Evolutionary conservation across 2,113 vertebrate species (phyloP), one percentile per base, ranked within the genome.

Genomic region (Alouatta palliata): DNA sequence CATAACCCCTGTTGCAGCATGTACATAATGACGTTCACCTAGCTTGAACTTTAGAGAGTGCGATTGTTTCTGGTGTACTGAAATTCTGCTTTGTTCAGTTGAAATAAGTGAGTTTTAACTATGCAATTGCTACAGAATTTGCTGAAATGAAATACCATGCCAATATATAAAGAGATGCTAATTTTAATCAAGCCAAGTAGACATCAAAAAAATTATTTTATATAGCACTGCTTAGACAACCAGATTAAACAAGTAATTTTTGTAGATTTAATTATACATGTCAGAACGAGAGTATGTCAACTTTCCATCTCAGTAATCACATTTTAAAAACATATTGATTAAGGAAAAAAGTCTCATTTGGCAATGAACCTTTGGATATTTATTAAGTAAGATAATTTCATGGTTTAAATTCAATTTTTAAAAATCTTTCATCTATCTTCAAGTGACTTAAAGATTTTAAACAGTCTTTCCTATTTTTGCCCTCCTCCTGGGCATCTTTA

Each of bases 251-350:
- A 89, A 47, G 21, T 81, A 95, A 83, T 88, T 96, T 98, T 97
- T 82, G 88, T 58, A 82, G 81, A 84, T 85, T 97, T 92, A 87
- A 61, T 87, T 97, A 79, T 86, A 89, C 1, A 61, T 96, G 16
- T 93, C 75, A 86, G 94, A 95, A 95, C 56, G 93, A 96, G 19
- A 47, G 2, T 17, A 1, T 95, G 52, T 45, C 13, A 95, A 95
- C 54, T 85, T 47, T 97, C 88, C 86, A 20, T 81, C 71, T 97
- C 47, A 56, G 54, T 64, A 97, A 91, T 45, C 47, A 77, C 91
- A 87, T 94, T 97, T 98, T 97, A 86, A 97, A 97, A 98, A 97
- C 98, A 96, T 91, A 93, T 95, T 89, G 64, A 47, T 96, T 96
- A 97, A 96, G 94, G 47, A 92, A 97, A 97, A 97, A 97, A 94